Percentiles rank a stretch among this genome's conserved stretches.
Evolutionary conservation across 2,797 vertebrate genomes (phyloP).

Genomic region (Falco novaeseelandiae): DNA sequence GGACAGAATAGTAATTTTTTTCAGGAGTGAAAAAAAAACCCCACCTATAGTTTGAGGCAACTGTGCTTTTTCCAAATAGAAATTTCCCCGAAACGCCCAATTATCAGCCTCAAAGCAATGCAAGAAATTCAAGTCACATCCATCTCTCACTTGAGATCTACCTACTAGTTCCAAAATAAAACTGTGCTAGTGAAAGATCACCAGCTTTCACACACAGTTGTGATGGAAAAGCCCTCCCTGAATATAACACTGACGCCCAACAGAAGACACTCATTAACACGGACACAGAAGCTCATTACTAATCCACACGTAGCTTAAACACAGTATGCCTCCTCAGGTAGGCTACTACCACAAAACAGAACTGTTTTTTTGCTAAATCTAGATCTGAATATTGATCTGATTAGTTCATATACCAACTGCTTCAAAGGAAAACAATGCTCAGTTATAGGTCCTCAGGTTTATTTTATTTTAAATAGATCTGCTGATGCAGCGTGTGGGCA

Average conservation of each 20-base stretch:
- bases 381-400: neutral
- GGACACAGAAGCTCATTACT: neutral
- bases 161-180: neutral
- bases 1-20: neutral
- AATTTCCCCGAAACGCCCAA: neutral
- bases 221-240: neutral
- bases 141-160: neutral
- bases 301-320: neutral
- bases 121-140: neutral
- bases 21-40: neutral
- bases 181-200: neutral
- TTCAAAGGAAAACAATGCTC: neutral
- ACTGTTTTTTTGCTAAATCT: neutral
- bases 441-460: neutral
- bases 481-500: neutral
- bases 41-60: neutral
- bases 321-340: neutral
- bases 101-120: neutral
- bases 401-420: neutral
- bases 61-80: neutral
- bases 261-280: rapidly evolving
- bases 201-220: neutral
- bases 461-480: neutral
- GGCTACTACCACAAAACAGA: neutral
- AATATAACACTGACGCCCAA: neutral